Conservation (phyloP, 2,113 vertebrate species). For the Etheostoma cragini region DNA sequence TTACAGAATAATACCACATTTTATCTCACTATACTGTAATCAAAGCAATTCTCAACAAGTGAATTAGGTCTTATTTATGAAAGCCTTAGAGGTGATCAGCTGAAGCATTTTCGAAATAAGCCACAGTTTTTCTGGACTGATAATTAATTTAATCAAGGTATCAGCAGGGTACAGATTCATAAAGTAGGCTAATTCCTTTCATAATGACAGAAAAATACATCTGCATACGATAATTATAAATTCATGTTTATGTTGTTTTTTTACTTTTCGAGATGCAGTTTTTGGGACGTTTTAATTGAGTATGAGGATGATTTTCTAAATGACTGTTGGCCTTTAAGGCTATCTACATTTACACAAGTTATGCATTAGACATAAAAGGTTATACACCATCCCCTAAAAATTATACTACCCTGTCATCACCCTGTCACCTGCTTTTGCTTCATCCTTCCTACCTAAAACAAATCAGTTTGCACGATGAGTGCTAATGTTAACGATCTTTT, state of each 20-base stretch:
- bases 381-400: not conserved
- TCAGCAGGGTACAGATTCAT: not conserved
- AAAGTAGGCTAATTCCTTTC: not conserved
- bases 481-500: not conserved
- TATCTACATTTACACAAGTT: not conserved
- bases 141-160: not conserved
- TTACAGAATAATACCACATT: not conserved
- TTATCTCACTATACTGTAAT: not conserved
- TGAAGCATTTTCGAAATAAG: not conserved
- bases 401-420: too few species aligned
- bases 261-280: not conserved
- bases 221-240: not conserved
- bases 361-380: not conserved
- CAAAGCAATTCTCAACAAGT: not conserved
- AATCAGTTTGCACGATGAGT: not conserved
- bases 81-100: not conserved
- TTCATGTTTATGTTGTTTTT: not conserved
- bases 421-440: not conserved
- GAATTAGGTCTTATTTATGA: conserved; percentile 12
- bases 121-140: not conserved
- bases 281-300: not conserved
- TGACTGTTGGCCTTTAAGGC: not conserved
- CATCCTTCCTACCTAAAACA: not conserved
- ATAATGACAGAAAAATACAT: not conserved
- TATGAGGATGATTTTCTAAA: not conserved